Base-by-base conservation (phyloP, 2,113 vertebrate species). In the Thalassarche chlororhynchos region DNA sequence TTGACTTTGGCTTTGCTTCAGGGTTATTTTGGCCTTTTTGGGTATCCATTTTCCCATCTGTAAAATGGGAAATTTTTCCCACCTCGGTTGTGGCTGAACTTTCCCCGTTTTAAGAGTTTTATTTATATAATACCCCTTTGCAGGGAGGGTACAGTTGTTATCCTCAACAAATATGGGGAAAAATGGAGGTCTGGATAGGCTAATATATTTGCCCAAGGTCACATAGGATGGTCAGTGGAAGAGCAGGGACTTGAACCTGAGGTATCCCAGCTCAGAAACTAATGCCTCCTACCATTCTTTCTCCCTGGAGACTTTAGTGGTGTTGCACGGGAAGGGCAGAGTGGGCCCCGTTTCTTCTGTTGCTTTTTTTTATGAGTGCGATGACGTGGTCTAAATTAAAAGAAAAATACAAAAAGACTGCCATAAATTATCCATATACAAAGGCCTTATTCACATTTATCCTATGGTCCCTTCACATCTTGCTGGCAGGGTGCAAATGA, bases 331-430 rank as follows among this genome's bases (percentile, higher is more conserved):
- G 91, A 94, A 95, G 95, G 95, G 94, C 93, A 96, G 95, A 76
- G 94, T 85, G 93, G 94, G 95, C 94, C 96, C 93, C 95, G 95
- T 97, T 97, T 96, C 96, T 97, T 97, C 96, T 97, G 97, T 97
- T 97, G 96, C 94, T 97, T 97, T 97, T 97, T 97, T 97, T 97
- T 96, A 97, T 96, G 96, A 96, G 97, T 96, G 93, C 96, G 96
- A 97, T 96, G 96, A 94, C 95, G 91, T 95, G 91, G 93, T 96
- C 96, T 96, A 96, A 96, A 95, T 97, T 95, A 91, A 96, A 93
- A 97, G 92, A 97, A 96, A 96, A 89, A 97, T 95, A 97, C 81
- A 97, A 83, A 89, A 92, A 97, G 57, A 97, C 95, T 92, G 92
- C 96, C 97, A 72, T 96, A 82, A 97, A 97, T 95, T 89, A 96